Evolutionary conservation across 2,797 vertebrate species (phyloP), one percentile per base, ranked within the genome.

Genomic region (Microhierax caerulescens): DNA sequence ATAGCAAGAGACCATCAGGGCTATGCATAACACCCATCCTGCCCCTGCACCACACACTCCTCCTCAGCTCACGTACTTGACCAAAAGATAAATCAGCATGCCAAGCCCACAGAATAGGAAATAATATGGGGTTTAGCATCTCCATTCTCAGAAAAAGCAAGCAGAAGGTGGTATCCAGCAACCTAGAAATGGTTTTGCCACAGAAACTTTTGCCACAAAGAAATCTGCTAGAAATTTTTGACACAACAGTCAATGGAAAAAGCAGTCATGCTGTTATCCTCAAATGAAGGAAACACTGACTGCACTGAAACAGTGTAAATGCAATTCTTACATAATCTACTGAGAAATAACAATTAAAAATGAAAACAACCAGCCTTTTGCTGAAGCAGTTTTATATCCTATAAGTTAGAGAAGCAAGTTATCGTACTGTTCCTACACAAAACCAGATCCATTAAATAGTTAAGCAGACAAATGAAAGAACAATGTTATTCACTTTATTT

Each of bases 391-490:
- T 91, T 87, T 34, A 85, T 53, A 64, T 74, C 45, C 60, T 25
- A 0, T 6, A 83, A 30, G 10, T 61, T 12, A 54, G 12, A 63
- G 51, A 78, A 63, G 65, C 22, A 80, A 61, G 36, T 78, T 77
- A 64, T n/a, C 2, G 0, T 56, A 37, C 14, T 24, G 39, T 2
- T 75, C 72, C 73, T 65, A 54, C 57, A 65, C 50, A 88, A 84
- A 90, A 51, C 39, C 7, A 9, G 79, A 77, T 20, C 39, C 32
- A 83, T 70, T 60, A 77, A 25, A 45, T 0, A 70, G 21, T 75
- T 61, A 75, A 95, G 70, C 8, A 30, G 47, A 85, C 56, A 92
- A 95, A 84, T 68, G 10, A 81, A 93, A 88, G 68, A 88, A 77
- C 10, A n/a, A 36, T 1, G 2, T 90, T 81, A 85, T 94, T 90